phyloP scores from a whole-genome alignment of 2,797 vertebrate species.

The Lateolabrax maculatus region DNA sequence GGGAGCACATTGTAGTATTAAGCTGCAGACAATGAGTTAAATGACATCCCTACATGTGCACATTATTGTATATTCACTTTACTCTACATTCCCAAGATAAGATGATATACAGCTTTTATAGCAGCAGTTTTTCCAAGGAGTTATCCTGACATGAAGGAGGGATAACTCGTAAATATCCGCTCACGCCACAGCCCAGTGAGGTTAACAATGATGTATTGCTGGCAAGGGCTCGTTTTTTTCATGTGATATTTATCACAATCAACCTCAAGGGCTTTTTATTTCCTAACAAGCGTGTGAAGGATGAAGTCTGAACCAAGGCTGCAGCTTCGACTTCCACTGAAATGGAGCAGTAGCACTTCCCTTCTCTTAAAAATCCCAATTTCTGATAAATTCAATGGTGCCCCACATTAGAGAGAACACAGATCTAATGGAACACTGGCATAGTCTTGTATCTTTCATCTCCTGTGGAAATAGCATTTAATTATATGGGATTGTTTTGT shows the following conservation, averaged over 20 bases:
- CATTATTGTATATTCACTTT: slow-evolving; percentile 32
- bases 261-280: slow-evolving; percentile 66
- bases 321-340: slow-evolving; percentile 28
- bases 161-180: slow-evolving; percentile 53
- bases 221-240: slow-evolving; percentile 42
- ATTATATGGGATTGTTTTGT: slow-evolving; percentile 34
- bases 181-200: slow-evolving; percentile 36
- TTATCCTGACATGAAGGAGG: slow-evolving; percentile 31
- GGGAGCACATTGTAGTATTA: slow-evolving; percentile 4
- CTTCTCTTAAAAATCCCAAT: slow-evolving; percentile 1
- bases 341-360: slow-evolving; percentile 30
- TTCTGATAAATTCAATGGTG: slow-evolving; percentile 19
- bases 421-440: neutral
- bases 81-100: slow-evolving; percentile 2
- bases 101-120: slow-evolving; percentile 34
- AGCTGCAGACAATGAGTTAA: slow-evolving; percentile 20
- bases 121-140: slow-evolving; percentile 22
- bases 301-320: slow-evolving; percentile 50
- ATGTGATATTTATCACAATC: slow-evolving; percentile 69
- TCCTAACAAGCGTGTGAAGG: slow-evolving; percentile 61
- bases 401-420: slow-evolving; percentile 20
- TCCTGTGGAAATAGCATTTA: slow-evolving; percentile 44
- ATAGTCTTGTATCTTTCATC: slow-evolving; percentile 4
- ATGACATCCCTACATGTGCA: slow-evolving; percentile 30
- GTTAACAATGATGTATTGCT: slow-evolving; percentile 64